Conservation (phyloP, 2,888 invertebrate species). For the Corbicula japonica region DNA sequence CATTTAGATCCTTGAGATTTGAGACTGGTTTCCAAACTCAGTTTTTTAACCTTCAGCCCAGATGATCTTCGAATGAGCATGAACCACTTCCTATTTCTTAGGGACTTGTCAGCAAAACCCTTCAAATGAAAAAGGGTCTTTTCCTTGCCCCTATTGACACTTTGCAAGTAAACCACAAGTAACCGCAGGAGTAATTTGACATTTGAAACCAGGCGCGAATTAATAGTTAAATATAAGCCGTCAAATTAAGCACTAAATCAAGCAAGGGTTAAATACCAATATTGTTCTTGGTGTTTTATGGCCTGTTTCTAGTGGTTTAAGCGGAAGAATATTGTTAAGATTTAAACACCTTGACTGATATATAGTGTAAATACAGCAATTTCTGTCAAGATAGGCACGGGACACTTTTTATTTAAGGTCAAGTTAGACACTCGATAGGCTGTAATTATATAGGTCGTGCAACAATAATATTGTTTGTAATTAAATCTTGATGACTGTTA, state of each 20-base stretch:
- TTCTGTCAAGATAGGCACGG: slow-evolving; percentile 23
- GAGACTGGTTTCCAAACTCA: too few relatives aligned
- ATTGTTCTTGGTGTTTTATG: slow-evolving; percentile 40
- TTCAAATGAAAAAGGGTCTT: slow-evolving; percentile 11
- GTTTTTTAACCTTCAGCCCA: too few relatives aligned
- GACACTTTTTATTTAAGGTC: slow-evolving; percentile 27
- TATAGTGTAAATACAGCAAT: slow-evolving; percentile 15
- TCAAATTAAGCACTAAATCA: slow-evolving; percentile 42
- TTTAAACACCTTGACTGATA: slow-evolving; percentile 16
- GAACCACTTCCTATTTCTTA: too few relatives aligned
- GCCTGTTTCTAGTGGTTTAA: slow-evolving; percentile 21
- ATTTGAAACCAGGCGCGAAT: slow-evolving; percentile 29
- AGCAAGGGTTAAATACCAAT: slow-evolving; percentile 33
- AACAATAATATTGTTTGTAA: slow-evolving; percentile 18
- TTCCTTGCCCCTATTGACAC: slow-evolving; percentile 18
- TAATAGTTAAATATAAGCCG: slow-evolving; percentile 25
- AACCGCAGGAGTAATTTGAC: slow-evolving; percentile 11
- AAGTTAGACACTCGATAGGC: slow-evolving; percentile 13
- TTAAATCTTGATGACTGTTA: slow-evolving; percentile 14
- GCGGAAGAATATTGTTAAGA: slow-evolving; percentile 31
- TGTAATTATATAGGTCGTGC: slow-evolving; percentile 15
- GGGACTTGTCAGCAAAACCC: too few relatives aligned
- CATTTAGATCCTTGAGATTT: too few relatives aligned
- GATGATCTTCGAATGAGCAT: too few relatives aligned
- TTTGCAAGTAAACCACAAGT: background rate